These are phyloP conservation scores for Ochotona curzoniae DNA, from an alignment of 2,113 vertebrate genomes.

Conservation along the genomic window DNA sequence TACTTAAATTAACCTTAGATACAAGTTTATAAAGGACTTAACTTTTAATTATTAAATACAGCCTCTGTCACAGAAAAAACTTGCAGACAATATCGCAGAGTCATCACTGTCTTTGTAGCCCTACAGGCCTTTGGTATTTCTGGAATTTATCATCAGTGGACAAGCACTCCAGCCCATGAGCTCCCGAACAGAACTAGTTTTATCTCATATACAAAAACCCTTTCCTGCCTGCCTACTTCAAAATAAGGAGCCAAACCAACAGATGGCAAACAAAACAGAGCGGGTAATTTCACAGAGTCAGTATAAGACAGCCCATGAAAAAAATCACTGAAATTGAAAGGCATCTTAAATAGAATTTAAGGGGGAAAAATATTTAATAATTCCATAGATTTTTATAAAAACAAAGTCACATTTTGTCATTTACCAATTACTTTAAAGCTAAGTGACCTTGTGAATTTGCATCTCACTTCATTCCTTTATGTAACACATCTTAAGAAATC, in stretches of 20 bases:
- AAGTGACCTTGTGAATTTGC: conserved; percentile 24
- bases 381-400: conserved; percentile 52
- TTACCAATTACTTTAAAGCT: conserved; percentile 47
- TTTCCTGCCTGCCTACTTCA: conserved; percentile 59
- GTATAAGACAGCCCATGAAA: not conserved
- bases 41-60: conserved; percentile 51
- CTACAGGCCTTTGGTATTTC: conserved; percentile 5
- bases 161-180: conserved; percentile 54
- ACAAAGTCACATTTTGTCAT: conserved; percentile 23
- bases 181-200: conserved; percentile 41
- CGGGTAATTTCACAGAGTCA: not conserved
- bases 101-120: conserved; percentile 55
- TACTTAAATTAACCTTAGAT: conserved; percentile 12
- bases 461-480: conserved; percentile 24
- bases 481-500: conserved; percentile 25
- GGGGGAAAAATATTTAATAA: conserved; percentile 47
- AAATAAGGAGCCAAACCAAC: conserved; percentile 65
- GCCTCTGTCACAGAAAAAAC: conserved; percentile 25
- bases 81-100: conserved; percentile 39
- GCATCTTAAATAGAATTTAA: conserved; percentile 1
- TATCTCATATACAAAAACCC: conserved; percentile 55
- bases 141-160: conserved; percentile 62
- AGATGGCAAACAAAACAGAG: conserved; percentile 54
- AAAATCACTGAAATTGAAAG: conserved; percentile 48
- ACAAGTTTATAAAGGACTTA: conserved; percentile 12